Evolutionary conservation across 2,113 vertebrate genomes (phyloP).

Genomic region (Crotophaga sulcirostris): DNA sequence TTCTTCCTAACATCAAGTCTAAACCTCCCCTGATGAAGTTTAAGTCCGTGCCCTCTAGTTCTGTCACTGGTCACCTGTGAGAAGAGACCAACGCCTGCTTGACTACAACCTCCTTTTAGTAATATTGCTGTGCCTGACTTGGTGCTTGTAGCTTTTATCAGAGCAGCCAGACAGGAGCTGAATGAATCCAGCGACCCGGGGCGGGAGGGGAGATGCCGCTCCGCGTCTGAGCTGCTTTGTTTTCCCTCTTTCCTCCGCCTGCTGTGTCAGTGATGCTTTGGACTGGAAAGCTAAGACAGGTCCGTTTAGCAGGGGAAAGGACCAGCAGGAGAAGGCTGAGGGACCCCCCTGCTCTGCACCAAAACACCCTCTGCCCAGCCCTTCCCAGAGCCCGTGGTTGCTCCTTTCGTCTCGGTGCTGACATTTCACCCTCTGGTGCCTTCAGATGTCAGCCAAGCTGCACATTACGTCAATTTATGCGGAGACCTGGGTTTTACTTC

Average conservation of each 20-base stretch:
- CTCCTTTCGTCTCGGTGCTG: accelerated
- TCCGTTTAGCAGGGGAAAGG: not conserved
- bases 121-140: not conserved
- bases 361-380: not conserved
- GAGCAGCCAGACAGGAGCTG: not conserved
- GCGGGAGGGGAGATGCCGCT: accelerated
- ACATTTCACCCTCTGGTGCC: not conserved
- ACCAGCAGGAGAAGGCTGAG: not conserved
- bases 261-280: not conserved
- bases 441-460: not conserved
- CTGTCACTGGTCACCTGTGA: too few species aligned
- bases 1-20: too few species aligned
- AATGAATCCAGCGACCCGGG: not conserved
- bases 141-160: not conserved
- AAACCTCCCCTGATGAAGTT: too few species aligned
- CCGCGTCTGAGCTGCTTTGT: not conserved
- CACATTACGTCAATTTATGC: not conserved
- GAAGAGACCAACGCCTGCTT: too few species aligned
- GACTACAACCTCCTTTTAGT: too few species aligned
- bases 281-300: not conserved
- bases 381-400: accelerated
- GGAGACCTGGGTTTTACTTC: not conserved
- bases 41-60: too few species aligned
- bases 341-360: not conserved
- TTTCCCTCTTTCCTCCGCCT: not conserved